A percentile compares a stretch with the other conserved stretches of the same genome.
Evolutionary conservation across 1,140 invertebrate genomes (phyloP).

Genomic region (Eupristina koningsbergeri): DNA sequence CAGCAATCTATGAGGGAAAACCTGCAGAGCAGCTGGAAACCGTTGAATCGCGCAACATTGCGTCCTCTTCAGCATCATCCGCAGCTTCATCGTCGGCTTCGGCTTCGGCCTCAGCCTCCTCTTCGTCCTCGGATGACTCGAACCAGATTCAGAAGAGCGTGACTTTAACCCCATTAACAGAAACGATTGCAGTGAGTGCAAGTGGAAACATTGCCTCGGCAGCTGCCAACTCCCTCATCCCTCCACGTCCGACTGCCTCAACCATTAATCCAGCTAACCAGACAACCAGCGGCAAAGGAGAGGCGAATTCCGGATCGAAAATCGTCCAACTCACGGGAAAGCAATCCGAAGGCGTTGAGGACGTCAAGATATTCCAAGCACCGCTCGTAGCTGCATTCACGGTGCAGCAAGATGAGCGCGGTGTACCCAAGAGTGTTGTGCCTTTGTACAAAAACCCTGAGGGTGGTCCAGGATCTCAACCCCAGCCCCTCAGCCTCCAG

Average conservation of each 20-base stretch:
- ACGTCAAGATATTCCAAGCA: slow-evolving; percentile 85
- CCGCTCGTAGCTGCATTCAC: slow-evolving; percentile 87
- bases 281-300: slow-evolving; percentile 60
- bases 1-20: slow-evolving; percentile 51
- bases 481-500: slow-evolving; percentile 70
- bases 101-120: no score
- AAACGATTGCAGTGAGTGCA: slow-evolving; percentile 62
- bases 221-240: slow-evolving; percentile 59
- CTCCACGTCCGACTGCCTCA: slow-evolving; percentile 61
- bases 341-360: slow-evolving; percentile 70
- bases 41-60: slow-evolving; percentile 31
- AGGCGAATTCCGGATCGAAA: slow-evolving; percentile 53
- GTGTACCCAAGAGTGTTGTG: slow-evolving; percentile 83
- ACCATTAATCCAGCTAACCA: slow-evolving; percentile 52
- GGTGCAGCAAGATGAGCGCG: slow-evolving; percentile 84
- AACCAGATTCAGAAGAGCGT: slow-evolving; percentile 35
- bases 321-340: slow-evolving; percentile 14
- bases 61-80: slow-evolving; percentile 30
- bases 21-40: slow-evolving; percentile 30
- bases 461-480: not conserved
- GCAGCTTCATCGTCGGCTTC: slow-evolving; percentile 11
- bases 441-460: slow-evolving; percentile 75
- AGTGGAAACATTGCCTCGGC: slow-evolving; percentile 62
- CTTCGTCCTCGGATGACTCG: not conserved
- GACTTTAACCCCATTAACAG: slow-evolving; percentile 32